Base-by-base conservation (phyloP, 2,113 vertebrate genomes). In the Urocynchramus pylzowi region DNA sequence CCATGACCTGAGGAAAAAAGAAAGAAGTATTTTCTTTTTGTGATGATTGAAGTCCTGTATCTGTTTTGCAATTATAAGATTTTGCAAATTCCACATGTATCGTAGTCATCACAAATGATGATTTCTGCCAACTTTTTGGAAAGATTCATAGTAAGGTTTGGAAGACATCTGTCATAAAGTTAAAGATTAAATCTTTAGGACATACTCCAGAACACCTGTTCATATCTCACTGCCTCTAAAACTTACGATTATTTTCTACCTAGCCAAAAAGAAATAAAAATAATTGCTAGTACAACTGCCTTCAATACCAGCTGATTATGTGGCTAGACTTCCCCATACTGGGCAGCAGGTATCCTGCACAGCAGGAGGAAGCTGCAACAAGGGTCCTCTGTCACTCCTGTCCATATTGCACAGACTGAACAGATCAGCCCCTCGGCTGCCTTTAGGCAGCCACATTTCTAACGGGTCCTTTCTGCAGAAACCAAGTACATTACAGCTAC, bases 1-100 rank as follows among this genome's bases (percentile, higher is more conserved):
- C 98, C 98, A 2, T 99, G 98, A 94, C 98, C 98, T 99, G 88
- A 33, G 10, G 65, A 68, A 61, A 61, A 53, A 39, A 75, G 4
- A 45, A 54, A 81, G 14, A 81, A 1, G 1, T 1, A 6, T 41
- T 52, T 69, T 41, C 31, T 86, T 94, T 81, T 59, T 69, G 16
- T 75, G 17, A 85, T 59, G 68, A 71, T 61, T 85, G 6, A 49
- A 64, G 16, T 70, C 44, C 42, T 73, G 21, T 22, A 68, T 42
- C 30, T 37, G 20, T 45, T 42, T 60, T 52, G 33, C 13, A 75
- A 59, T 23, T 52, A 2, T 9, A 22, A 30, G 30, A 92, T 52
- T 91, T 76, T 75, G 24, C 27, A 75, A 94, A 94, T 42, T 18
- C 20, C 16, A 77, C 1, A 1, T 4, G 54, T 6, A 14, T 1